phyloP scores from a whole-genome alignment of 2,113 vertebrate species.

The Mixornis gularis region DNA sequence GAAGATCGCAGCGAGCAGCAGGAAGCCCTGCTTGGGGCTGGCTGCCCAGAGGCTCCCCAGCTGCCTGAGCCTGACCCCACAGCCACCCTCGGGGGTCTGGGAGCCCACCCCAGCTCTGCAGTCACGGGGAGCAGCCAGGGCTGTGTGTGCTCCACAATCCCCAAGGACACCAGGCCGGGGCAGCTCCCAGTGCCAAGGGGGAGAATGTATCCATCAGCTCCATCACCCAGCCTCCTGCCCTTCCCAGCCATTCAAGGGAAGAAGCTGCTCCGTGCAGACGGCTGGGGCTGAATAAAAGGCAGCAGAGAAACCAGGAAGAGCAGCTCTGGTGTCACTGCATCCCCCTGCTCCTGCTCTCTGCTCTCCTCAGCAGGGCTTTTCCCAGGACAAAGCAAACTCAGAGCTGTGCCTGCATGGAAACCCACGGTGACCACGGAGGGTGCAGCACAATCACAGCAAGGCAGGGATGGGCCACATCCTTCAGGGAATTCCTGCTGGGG shows the following conservation, averaged over 20 bases:
- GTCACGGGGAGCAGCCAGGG: not conserved
- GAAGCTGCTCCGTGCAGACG: not conserved
- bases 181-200: not conserved
- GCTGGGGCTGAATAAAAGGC: not conserved
- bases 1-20: rapidly evolving
- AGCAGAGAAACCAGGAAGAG: not conserved
- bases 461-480: not conserved
- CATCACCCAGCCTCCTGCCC: not conserved
- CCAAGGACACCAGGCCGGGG: not conserved
- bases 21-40: not conserved
- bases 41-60: not conserved
- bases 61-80: not conserved
- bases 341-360: not conserved
- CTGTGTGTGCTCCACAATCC: rapidly evolving
- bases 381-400: not conserved
- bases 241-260: too few relatives aligned
- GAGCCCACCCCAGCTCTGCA: not conserved
- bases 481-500: not conserved
- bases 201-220: not conserved
- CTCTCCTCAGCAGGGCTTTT: not conserved
- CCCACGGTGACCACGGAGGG: rapidly evolving
- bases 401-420: not conserved
- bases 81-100: rapidly evolving
- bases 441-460: not conserved
- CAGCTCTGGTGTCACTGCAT: not conserved